Evolutionary conservation across 2,113 vertebrate species (phyloP).

Genomic region (Pseudorhombus dupliciocellatus): DNA sequence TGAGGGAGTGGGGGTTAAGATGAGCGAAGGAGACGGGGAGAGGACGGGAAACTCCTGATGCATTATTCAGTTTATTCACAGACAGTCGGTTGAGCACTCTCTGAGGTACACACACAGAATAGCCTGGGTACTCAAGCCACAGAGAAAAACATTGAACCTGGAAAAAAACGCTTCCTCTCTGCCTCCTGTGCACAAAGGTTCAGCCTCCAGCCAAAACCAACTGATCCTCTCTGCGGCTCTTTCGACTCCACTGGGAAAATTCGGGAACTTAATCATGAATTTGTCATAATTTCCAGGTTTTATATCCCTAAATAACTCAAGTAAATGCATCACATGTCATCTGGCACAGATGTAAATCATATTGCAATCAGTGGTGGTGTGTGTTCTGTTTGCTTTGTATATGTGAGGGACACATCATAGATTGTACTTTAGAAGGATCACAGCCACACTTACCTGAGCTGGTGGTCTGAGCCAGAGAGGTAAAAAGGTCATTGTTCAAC

Average conservation of each 20-base stretch:
- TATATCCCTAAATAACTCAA: neutral
- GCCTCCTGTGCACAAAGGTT: slow-evolving; percentile 29
- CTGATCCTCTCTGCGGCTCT: slow-evolving; percentile 5
- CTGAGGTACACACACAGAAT: slow-evolving; percentile 31
- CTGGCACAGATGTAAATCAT: neutral
- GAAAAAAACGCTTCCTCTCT: slow-evolving; percentile 39
- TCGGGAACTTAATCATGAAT: neutral
- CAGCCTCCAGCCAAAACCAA: slow-evolving; percentile 14
- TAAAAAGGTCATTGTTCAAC: neutral
- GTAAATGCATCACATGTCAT: neutral
- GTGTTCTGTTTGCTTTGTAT: neutral
- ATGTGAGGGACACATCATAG: neutral
- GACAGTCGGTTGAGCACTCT: slow-evolving; percentile 43
- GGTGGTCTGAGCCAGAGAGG: neutral
- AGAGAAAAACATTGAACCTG: slow-evolving; percentile 58
- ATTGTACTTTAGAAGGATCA: no score
- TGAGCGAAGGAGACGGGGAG: slow-evolving; percentile 27
- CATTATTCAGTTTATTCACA: slow-evolving; percentile 71
- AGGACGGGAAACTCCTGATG: slow-evolving; percentile 50
- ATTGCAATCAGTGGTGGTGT: neutral
- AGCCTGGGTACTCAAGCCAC: slow-evolving; percentile 49
- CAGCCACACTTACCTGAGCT: neutral
- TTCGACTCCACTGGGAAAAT: neutral
- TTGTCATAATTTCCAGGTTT: slow-evolving; percentile 25
- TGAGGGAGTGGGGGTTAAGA: slow-evolving; percentile 29